Percentiles rank a stretch among this genome's conserved stretches.
These are phyloP conservation scores for Noctua pronuba DNA, from an alignment of 2,888 invertebrate genomes.

Conservation along the genomic window DNA sequence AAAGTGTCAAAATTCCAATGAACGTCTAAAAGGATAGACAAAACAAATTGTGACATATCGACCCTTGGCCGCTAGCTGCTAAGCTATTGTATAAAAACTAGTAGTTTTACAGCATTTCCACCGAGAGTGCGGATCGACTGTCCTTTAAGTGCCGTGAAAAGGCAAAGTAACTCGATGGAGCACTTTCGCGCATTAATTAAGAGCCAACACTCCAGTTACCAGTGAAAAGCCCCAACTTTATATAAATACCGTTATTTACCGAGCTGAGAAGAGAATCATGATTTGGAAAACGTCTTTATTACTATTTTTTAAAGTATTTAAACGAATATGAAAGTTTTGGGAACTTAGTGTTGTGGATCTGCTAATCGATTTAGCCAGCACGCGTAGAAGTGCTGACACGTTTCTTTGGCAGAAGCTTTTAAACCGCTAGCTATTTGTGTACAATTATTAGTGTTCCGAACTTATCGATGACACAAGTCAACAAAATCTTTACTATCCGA, in stretches of 20 bases:
- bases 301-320: not conserved
- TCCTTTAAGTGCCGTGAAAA: conserved; percentile 14
- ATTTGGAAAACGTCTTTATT: not conserved
- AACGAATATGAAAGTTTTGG: conserved; percentile 3
- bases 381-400: not conserved
- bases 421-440: conserved; percentile 25
- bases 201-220: conserved; percentile 12
- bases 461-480: not conserved
- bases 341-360: conserved; percentile 1
- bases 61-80: not conserved
- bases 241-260: conserved; percentile 8
- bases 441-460: conserved; percentile 19
- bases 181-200: conserved; percentile 42
- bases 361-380: conserved; percentile 14
- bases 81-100: not conserved
- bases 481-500: not conserved
- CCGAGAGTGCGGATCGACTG: not conserved
- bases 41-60: conserved; percentile 2
- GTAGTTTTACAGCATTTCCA: not conserved
- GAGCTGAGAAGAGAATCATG: not conserved
- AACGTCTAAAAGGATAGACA: not conserved
- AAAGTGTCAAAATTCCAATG: not conserved
- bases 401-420: conserved; percentile 30
- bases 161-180: conserved; percentile 17
- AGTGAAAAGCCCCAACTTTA: conserved; percentile 13